Conservation (phyloP, 2,113 vertebrate genomes). For the Chauna torquata region DNA sequence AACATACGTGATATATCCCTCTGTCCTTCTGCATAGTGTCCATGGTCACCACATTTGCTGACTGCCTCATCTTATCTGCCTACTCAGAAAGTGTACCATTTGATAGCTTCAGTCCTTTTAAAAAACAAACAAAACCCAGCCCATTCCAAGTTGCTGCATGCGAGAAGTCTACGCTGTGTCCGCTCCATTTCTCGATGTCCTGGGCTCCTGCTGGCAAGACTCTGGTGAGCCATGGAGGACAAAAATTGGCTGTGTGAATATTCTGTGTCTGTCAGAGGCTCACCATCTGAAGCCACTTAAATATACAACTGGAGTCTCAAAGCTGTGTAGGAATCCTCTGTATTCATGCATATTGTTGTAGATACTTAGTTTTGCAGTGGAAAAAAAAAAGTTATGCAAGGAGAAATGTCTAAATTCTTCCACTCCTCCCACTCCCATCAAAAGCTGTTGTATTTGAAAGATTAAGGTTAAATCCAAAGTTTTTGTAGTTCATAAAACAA, state of each 20-base stretch:
- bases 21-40: background rate
- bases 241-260: background rate
- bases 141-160: background rate
- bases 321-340: background rate
- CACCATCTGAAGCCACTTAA: background rate
- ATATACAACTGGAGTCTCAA: background rate
- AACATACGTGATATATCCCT: background rate
- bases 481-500: background rate
- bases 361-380: background rate
- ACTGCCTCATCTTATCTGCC: background rate
- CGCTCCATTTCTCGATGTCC: background rate
- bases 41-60: background rate
- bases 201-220: background rate
- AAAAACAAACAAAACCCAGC: background rate
- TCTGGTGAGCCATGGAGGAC: background rate
- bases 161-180: background rate
- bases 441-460: background rate
- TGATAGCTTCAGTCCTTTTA: rapidly evolving
- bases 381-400: background rate
- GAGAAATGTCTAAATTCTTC: background rate
- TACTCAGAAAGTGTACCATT: background rate
- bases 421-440: background rate
- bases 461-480: background rate
- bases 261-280: background rate
- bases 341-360: background rate